Evolutionary conservation across 2,888 invertebrate species (phyloP), one percentile per base, ranked within the genome.

Genomic region (Salpingus planirostris): DNA sequence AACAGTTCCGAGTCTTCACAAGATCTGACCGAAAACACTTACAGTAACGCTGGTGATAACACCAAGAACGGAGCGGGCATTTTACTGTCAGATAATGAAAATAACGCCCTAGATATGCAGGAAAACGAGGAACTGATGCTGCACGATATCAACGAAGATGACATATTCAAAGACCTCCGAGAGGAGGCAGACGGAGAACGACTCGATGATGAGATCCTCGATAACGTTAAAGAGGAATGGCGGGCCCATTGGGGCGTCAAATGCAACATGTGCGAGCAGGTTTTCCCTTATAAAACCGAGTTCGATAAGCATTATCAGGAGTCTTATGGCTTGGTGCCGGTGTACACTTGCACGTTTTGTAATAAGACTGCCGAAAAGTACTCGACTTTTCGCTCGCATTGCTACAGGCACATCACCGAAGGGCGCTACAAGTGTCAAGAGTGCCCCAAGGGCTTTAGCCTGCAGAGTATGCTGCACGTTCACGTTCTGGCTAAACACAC

Each of bases 261-360:
- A 37, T 76, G 76, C 52, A 62, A 65, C 40, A 64, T 67, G 55
- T 76, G 76, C 40, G 62, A 69, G 31, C 57, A 65, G 29, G 59
- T 68, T 7, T 71, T 66, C 49, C 67, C 68, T 31, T 67, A 66
- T 44, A 65, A 67, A 48, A 46, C 59, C 1, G 70, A 72, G 30
- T 71, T 74, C 47, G 72, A 73, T 42, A 59, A 59, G 13, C 76
- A 76, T 46, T 73, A 71, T 47, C 44, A 57, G 2, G 49, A 44
- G 10, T 52, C 39, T 25, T 62, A 65, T 40, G 57, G 54, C 25
- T 54, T 58, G 11, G 60, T 64, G 25, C 75, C 76, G 14, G 57
- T 70, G 2, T 76, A 74, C 54, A 66, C 70, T 2, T 76, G 76
- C 51, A 69, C 70, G 27, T 68, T 70, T 44, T 76, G 76, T 49